Conservation (phyloP, 2,113 vertebrate species). For the Cynoglossus semilaevis region DNA sequence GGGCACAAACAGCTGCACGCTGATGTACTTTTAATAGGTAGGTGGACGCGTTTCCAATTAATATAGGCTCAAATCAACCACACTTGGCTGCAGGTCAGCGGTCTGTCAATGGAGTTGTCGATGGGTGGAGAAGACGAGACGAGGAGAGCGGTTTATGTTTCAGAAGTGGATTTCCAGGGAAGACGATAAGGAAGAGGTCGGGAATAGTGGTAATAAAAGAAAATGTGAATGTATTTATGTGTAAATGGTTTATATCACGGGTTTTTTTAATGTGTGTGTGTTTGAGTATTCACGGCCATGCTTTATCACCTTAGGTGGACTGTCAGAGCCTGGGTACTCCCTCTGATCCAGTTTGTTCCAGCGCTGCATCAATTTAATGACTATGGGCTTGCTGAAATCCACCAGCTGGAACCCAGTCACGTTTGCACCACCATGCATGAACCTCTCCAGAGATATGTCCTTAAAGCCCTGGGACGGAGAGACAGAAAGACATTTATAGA, state of each 20-base stretch:
- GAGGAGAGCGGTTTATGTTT: no score
- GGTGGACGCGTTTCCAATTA: slow-evolving; percentile 50
- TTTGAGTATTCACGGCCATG: background rate
- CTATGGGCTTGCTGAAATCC: slow-evolving; percentile 94
- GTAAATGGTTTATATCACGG: no score
- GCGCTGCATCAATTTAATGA: slow-evolving; percentile 96
- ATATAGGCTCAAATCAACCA: slow-evolving; percentile 43
- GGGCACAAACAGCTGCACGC: slow-evolving; percentile 15
- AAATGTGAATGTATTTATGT: no score
- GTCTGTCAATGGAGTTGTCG: slow-evolving; percentile 18
- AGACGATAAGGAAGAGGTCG: background rate
- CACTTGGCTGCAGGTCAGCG: slow-evolving; percentile 39
- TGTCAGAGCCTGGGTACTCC: slow-evolving; percentile 96
- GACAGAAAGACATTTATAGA: slow-evolving; percentile 4
- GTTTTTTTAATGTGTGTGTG: no score
- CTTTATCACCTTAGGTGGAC: slow-evolving; percentile 88
- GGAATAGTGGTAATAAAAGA: no score
- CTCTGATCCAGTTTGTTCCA: slow-evolving; percentile 99
- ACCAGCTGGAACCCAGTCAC: slow-evolving; percentile 98
- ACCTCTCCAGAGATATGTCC: slow-evolving; percentile 96
- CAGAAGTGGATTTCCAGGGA: slow-evolving; percentile 11
- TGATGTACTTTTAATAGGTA: slow-evolving; percentile 56
- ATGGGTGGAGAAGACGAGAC: background rate
- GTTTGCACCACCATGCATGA: slow-evolving; percentile 97
- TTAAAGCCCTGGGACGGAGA: slow-evolving; percentile 86